A percentile compares a stretch with the other conserved stretches of the same genome.
These are phyloP conservation scores for Threskiornis aethiopicus DNA, from an alignment of 2,797 vertebrate species.

Conservation along the genomic window DNA sequence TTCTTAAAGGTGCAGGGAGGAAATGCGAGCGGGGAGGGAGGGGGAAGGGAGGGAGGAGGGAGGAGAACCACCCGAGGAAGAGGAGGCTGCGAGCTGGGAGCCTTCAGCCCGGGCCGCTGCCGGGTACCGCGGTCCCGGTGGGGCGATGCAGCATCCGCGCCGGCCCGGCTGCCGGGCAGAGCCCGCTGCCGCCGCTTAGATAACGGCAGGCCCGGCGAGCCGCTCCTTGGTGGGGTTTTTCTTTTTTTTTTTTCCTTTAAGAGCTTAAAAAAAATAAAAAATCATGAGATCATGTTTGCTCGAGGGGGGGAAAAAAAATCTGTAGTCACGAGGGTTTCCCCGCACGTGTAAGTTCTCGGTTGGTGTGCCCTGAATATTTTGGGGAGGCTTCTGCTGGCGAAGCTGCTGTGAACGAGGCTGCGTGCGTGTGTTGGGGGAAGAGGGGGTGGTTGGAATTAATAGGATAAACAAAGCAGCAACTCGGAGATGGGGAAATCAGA, in stretches of 20 bases:
- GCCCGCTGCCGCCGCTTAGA: not conserved
- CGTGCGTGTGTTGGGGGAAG: constrained; percentile 71
- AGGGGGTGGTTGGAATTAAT: constrained; percentile 70
- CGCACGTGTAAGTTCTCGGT: constrained; percentile 25
- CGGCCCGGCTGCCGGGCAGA: not conserved
- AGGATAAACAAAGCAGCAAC: constrained; percentile 72
- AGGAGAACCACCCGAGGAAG: constrained; percentile 24
- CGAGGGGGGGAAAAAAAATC: not conserved
- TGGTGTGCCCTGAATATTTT: constrained; percentile 60
- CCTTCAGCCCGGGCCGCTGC: not conserved
- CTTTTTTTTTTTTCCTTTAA: not conserved
- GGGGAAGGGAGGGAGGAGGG: not conserved
- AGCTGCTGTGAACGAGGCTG: constrained; percentile 69
- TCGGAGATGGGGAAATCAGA: constrained; percentile 69
- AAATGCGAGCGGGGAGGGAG: constrained; percentile 37
- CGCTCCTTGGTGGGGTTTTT: not conserved
- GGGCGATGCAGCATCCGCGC: not conserved
- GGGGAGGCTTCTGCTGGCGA: constrained; percentile 54
- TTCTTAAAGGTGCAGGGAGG: constrained; percentile 82
- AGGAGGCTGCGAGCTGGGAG: constrained; percentile 7
- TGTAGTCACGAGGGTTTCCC: constrained; percentile 62
- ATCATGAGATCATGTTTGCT: constrained; percentile 43
- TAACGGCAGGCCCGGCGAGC: constrained; percentile 31
- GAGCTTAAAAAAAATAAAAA: not conserved
- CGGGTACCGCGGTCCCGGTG: not conserved